Base-by-base conservation (phyloP, 2,797 vertebrate species). In the Epinephelus coioides region DNA sequence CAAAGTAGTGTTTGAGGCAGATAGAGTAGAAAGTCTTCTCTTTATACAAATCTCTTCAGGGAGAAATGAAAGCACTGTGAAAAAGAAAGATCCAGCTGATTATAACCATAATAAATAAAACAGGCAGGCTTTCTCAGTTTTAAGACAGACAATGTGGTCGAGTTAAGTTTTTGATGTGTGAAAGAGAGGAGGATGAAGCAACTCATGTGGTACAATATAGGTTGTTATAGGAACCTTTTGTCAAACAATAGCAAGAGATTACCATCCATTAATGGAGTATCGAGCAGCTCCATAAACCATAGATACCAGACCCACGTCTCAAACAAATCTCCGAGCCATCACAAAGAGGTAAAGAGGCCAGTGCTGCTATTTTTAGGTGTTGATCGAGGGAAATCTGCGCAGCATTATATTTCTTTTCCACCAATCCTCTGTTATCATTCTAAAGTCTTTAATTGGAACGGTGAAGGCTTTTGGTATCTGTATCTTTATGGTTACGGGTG, bases 391-490 rank as follows among this genome's bases (percentile, higher is more conserved):
- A 74, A 85, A 87, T 89, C 82, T 87, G 68, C 57, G 18, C 30
- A 1, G 76, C 76, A 73, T 88, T 86, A 51, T 89, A 86, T 91
- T 85, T 81, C 78, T 76, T 79, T 75, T 70, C 77, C 78, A 86
- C 80, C 81, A 69, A 66, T 68, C 78, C 85, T 83, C 71, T 88
- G 72, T 92, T 91, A 82, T 90, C n/a, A 50, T 86, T 88, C 84
- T 76, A 84, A 84, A 87, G 76, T 83, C 83, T 92, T 90, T 91
- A 89, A 92, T 90, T 92, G 89, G 79, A 89, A 69, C 62, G 18
- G 76, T 70, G 84, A 68, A 84, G 69, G 82, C 84, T 78, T 83
- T 73, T 85, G 54, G 81, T 77, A 59, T 86, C 72, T 75, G 19
- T 81, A 77, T 86, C 88, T 88, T 78, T 75, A 85, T 77, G 72